Evolutionary conservation across 2,888 invertebrate genomes (phyloP).

Genomic region (Oscheius sp.): DNA sequence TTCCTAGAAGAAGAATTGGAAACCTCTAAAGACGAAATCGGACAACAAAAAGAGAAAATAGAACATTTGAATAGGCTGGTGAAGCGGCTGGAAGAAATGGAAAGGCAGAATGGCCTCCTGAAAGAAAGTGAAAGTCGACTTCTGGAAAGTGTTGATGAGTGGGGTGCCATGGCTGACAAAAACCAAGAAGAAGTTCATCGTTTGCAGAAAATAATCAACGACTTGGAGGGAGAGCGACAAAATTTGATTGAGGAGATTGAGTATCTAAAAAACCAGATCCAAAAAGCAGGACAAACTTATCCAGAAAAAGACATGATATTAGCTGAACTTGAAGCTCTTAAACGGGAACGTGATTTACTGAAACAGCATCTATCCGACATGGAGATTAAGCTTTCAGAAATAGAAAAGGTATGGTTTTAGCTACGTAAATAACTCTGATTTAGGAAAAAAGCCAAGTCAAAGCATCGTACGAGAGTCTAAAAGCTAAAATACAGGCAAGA

Average conservation of each 20-base stretch:
- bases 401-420: constrained; percentile 12
- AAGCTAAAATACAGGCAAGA: constrained; percentile 1
- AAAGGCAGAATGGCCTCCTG: constrained; percentile 42
- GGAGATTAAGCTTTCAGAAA: not conserved
- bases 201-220: constrained; percentile 22
- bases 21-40: not conserved
- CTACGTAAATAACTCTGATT: not conserved
- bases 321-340: not conserved
- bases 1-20: not conserved
- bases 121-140: constrained; percentile 48
- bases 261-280: not conserved
- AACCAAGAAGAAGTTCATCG: constrained; percentile 13
- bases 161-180: constrained; percentile 35
- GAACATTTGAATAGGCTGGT: not conserved
- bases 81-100: not conserved
- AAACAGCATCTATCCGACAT: not conserved
- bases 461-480: constrained; percentile 10
- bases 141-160: constrained; percentile 49
- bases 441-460: constrained; percentile 16
- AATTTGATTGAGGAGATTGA: not conserved
- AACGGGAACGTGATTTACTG: not conserved
- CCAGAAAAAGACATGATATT: not conserved
- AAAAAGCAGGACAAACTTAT: not conserved
- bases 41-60: not conserved
- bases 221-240: not conserved